These are phyloP conservation scores for Pachycephala philippinensis DNA, from an alignment of 2,113 vertebrate species.

Conservation along the genomic window DNA sequence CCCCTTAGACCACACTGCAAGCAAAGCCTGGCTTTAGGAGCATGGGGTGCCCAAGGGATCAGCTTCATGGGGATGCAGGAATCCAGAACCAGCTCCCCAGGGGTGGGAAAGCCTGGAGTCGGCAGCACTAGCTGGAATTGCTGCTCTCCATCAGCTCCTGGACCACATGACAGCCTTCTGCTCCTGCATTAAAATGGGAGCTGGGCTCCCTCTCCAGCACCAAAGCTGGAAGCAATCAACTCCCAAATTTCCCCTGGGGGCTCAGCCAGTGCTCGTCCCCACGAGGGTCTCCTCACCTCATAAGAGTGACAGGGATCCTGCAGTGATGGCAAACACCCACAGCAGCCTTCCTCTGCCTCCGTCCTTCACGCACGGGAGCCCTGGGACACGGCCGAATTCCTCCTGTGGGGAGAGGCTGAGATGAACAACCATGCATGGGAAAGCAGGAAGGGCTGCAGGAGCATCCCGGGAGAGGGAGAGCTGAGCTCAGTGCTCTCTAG, in stretches of 20 bases:
- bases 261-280: not conserved
- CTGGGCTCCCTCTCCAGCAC: not conserved
- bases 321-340: accelerated
- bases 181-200: not conserved
- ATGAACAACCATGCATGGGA: not conserved
- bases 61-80: not conserved
- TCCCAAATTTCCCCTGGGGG: not conserved
- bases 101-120: accelerated
- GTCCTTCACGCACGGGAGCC: not conserved
- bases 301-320: not conserved
- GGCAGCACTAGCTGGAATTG: not conserved
- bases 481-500: not conserved
- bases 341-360: not conserved
- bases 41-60: accelerated
- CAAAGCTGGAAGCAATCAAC: not conserved
- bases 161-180: not conserved
- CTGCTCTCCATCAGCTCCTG: not conserved
- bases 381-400: accelerated
- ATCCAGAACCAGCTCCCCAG: not conserved
- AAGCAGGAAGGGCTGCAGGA: not conserved
- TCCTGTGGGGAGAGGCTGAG: not conserved
- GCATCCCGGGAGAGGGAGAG: not conserved
- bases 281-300: not conserved
- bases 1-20: not conserved
- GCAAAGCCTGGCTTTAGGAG: not conserved